Evolutionary conservation across 2,797 vertebrate genomes (phyloP).

Genomic region (Periophthalmus magnuspinnatus): DNA sequence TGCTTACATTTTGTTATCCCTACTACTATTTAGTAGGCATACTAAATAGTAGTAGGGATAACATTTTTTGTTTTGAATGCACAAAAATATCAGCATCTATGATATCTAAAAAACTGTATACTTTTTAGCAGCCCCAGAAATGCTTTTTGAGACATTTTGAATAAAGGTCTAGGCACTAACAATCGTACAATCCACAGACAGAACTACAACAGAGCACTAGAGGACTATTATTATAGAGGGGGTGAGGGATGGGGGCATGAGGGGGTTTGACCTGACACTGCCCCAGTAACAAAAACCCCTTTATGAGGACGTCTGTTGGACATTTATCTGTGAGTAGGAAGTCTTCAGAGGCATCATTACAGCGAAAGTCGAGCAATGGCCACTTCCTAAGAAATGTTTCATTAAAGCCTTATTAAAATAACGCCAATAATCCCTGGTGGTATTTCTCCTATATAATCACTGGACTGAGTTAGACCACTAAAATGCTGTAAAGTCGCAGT

Average conservation of each 20-base stretch:
- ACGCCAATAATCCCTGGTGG: conserved; percentile 59
- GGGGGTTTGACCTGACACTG: conserved; percentile 14
- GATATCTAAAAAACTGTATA: no score
- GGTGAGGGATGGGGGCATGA: not conserved
- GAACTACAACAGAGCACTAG: conserved; percentile 5
- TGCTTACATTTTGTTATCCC: no score
- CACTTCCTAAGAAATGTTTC: conserved; percentile 58
- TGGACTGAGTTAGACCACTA: conserved; percentile 38
- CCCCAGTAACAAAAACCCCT: conserved; percentile 22
- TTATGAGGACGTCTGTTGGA: conserved; percentile 12
- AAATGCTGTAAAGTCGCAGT: conserved; percentile 31
- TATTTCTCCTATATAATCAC: conserved; percentile 60
- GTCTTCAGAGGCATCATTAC: conserved; percentile 49
- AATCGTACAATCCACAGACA: conserved; percentile 3
- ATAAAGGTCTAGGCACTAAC: no score
- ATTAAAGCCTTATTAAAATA: conserved; percentile 70
- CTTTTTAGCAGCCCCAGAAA: no score
- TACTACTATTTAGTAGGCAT: no score
- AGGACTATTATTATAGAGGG: conserved; percentile 5
- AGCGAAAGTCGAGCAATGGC: conserved; percentile 43
- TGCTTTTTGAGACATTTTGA: no score
- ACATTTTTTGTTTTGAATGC: no score
- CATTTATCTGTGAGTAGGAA: conserved; percentile 35
- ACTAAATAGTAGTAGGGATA: no score
- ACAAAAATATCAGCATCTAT: no score